Percentiles rank a stretch among this genome's conserved stretches.
Conservation (phyloP, 2,888 invertebrate species). For the Trileptium ribeirensis region DNA sequence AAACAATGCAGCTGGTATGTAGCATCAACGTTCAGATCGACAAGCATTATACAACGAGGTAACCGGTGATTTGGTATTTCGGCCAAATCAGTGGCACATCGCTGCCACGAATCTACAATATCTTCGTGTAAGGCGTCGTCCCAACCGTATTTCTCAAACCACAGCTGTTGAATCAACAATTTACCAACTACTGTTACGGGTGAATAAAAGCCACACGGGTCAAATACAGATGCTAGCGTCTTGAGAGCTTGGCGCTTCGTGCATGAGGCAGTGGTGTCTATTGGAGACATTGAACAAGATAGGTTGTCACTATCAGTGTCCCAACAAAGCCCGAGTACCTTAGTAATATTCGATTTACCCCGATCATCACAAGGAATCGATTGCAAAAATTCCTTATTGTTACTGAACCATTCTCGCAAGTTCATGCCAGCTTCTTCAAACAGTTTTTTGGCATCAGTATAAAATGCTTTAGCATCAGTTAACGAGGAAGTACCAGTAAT, state of each 20-base stretch:
- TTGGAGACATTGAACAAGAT: not conserved
- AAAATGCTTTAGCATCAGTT: not conserved
- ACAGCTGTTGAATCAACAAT: not conserved
- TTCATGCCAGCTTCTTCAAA: not conserved
- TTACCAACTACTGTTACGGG: not conserved
- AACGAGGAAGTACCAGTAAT: constrained; percentile 33
- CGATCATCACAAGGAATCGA: not conserved
- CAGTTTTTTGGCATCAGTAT: not conserved
- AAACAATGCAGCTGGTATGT: constrained; percentile 22
- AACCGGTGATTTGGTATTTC: not conserved
- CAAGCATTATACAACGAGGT: not conserved
- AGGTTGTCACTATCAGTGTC: not conserved
- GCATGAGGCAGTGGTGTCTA: not conserved
- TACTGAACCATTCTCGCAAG: not conserved
- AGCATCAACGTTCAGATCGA: not conserved
- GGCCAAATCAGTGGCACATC: not conserved
- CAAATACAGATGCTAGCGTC: not conserved
- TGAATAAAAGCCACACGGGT: not conserved
- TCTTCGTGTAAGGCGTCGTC: not conserved
- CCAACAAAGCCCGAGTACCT: not conserved
- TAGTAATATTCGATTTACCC: not conserved
- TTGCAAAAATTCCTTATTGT: not conserved
- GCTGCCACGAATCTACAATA: not conserved
- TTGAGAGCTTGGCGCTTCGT: not conserved
- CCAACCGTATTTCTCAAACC: not conserved